Percentiles rank a stretch among this genome's conserved stretches.
Evolutionary conservation across 2,888 invertebrate species (phyloP).

Genomic region (Phortica okadai): DNA sequence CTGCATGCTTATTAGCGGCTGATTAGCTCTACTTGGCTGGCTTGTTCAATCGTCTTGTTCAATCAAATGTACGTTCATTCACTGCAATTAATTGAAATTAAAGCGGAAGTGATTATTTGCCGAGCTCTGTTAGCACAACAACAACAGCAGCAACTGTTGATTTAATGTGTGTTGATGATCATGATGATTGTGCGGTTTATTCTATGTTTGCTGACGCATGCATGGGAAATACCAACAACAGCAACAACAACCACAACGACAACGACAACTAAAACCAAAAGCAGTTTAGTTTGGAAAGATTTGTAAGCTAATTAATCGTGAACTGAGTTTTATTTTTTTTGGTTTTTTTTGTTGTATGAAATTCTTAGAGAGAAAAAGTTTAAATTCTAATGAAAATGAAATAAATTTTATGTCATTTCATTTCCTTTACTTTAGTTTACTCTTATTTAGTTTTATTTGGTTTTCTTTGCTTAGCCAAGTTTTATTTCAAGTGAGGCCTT

Average conservation of each 20-base stretch:
- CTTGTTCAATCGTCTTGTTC: neutral
- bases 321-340: too few relatives aligned
- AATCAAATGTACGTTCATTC: neutral
- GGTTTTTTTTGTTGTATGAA: slow-evolving; percentile 25
- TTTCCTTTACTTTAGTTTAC: neutral
- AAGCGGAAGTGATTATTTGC: slow-evolving; percentile 65
- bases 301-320: too few relatives aligned
- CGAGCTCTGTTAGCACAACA: neutral
- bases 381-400: neutral
- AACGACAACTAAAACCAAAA: neutral
- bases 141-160: slow-evolving; percentile 42
- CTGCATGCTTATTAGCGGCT: slow-evolving; percentile 1
- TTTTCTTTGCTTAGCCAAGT: neutral
- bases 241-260: neutral
- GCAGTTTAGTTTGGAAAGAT: too few relatives aligned
- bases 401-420: neutral
- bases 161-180: slow-evolving; percentile 49
- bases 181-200: slow-evolving; percentile 63
- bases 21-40: neutral
- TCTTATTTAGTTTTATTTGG: neutral
- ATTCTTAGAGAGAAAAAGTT: neutral
- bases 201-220: neutral
- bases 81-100: slow-evolving; percentile 61
- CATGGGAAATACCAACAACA: neutral
- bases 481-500: slow-evolving; percentile 25